These are phyloP conservation scores for Polyergus mexicanus DNA, from an alignment of 1,140 invertebrate species.

Conservation along the genomic window DNA sequence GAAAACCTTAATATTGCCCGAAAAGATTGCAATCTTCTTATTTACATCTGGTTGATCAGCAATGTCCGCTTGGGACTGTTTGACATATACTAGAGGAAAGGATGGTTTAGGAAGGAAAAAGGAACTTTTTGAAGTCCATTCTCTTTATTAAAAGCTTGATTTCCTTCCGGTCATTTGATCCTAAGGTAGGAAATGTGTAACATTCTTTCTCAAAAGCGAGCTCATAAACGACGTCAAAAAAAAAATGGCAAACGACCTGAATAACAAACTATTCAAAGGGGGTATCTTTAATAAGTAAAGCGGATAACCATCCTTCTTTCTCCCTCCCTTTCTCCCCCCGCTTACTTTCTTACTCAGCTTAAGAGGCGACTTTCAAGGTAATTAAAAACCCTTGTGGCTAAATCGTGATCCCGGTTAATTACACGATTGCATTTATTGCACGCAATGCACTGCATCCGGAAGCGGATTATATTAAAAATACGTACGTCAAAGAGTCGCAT, in stretches of 20 bases:
- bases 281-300: slow-evolving; percentile 46
- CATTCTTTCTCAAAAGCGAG: slow-evolving; percentile 33
- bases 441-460: background rate
- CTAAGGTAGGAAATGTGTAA: background rate
- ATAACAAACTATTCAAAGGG: slow-evolving; percentile 47
- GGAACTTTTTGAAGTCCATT: slow-evolving; percentile 11
- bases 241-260: slow-evolving; percentile 42
- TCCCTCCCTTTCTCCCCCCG: background rate
- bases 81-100: background rate
- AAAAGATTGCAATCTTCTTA: slow-evolving; percentile 30
- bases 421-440: slow-evolving; percentile 42
- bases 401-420: slow-evolving; percentile 21
- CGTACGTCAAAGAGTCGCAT: slow-evolving; percentile 27
- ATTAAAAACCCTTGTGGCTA: slow-evolving; percentile 43
- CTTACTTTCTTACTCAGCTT: slow-evolving; percentile 2
- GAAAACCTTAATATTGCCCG: slow-evolving; percentile 23
- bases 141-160: slow-evolving; percentile 56
- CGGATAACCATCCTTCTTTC: background rate
- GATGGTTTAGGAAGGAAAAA: background rate
- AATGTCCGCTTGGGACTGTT: background rate
- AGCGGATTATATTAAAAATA: slow-evolving; percentile 55
- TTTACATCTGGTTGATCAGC: background rate
- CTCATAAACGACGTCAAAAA: slow-evolving; percentile 52
- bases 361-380: slow-evolving; percentile 18
- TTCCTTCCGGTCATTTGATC: slow-evolving; percentile 48